phyloP scores from a whole-genome alignment of 2,113 vertebrate genomes.

The Falco punctatus region DNA sequence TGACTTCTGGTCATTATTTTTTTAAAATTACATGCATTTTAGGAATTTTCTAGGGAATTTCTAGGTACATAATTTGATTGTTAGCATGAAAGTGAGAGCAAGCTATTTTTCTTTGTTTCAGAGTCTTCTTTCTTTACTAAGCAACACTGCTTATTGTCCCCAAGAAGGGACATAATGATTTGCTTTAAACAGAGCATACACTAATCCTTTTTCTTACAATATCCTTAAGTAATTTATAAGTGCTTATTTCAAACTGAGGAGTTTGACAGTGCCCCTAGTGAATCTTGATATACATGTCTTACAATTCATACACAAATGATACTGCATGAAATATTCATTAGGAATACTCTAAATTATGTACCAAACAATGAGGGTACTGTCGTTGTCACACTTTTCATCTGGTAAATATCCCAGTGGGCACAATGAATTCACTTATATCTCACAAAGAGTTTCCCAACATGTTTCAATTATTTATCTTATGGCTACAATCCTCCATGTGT shows the following conservation, averaged over 20 bases:
- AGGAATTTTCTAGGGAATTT: not conserved
- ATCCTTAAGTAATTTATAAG: conserved; percentile 72
- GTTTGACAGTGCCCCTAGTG: conserved; percentile 58
- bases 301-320: conserved; percentile 72
- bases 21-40: not conserved
- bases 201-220: not conserved
- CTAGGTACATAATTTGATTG: not conserved
- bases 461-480: conserved; percentile 72
- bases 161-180: not conserved
- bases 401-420: conserved; percentile 65
- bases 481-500: not conserved
- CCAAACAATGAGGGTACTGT: conserved; percentile 62
- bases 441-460: conserved; percentile 64
- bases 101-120: conserved; percentile 1
- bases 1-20: not conserved
- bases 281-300: conserved; percentile 68
- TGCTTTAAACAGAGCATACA: conserved; percentile 1
- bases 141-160: not conserved
- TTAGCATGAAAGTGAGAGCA: not conserved
- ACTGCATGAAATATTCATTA: conserved; percentile 74
- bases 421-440: conserved; percentile 53
- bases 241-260: conserved; percentile 60
- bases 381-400: conserved; percentile 61
- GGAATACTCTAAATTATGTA: conserved; percentile 69
- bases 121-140: not conserved